These are phyloP conservation scores for Aelia acuminata DNA, from an alignment of 2,888 invertebrate species.

Conservation along the genomic window DNA sequence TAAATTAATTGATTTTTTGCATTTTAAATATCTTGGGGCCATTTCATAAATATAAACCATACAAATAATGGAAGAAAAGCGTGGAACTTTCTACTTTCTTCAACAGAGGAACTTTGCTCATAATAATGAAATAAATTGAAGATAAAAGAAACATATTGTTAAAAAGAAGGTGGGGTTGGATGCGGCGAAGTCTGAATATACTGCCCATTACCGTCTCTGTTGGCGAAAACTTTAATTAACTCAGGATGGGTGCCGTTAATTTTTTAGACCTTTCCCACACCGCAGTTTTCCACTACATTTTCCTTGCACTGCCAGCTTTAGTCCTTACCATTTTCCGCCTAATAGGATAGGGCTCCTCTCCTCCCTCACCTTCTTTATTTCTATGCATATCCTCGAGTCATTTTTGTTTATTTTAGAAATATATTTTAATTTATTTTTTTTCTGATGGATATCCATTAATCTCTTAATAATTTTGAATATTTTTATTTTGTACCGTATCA, in stretches of 20 bases:
- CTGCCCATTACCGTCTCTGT: conserved; percentile 40
- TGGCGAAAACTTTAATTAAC: conserved; percentile 56
- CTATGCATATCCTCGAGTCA: background rate
- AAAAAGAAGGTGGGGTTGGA: conserved; percentile 26
- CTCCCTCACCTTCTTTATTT: background rate
- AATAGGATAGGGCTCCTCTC: background rate
- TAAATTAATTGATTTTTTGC: no score
- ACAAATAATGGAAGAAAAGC: background rate
- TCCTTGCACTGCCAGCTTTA: conserved; percentile 27
- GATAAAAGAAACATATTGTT: conserved; percentile 47
- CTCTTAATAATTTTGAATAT: no score
- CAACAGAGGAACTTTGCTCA: conserved; percentile 17
- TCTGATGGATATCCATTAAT: no score
- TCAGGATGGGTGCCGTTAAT: conserved; percentile 50
- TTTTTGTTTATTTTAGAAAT: background rate
- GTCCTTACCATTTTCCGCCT: conserved; percentile 27
- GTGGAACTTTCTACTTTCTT: conserved; percentile 1
- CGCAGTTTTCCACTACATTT: conserved; percentile 56
- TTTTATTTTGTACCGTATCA: no score
- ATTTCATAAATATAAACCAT: background rate
- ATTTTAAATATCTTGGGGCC: background rate
- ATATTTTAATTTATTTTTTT: no score
- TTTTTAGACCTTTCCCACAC: conserved; percentile 53
- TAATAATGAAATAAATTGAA: conserved; percentile 48
- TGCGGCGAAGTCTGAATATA: background rate